Base-by-base conservation (phyloP, 2,888 invertebrate genomes). In the Ditula angustiorana region DNA sequence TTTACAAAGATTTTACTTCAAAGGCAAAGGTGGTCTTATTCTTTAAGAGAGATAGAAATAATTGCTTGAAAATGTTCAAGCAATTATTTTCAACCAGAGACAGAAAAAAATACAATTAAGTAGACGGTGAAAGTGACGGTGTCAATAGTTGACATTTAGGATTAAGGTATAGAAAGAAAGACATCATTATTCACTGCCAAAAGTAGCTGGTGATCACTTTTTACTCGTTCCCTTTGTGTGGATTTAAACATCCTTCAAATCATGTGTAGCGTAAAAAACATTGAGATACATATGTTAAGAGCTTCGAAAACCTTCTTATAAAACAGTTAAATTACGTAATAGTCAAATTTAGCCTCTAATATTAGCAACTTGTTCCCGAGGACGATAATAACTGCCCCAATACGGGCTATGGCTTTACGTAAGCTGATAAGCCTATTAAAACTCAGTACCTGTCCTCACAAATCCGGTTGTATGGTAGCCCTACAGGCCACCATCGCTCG, bases 401-500 rank as follows among this genome's bases (percentile, higher is more conserved):
- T 10, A 1, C 5, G 2, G 2, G 10, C 19, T 19, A 41, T 16
- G 37, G 41, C 19, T 41, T 16, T 41, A 19, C 2, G 10, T n/a
- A 35, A n/a, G 0, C n/a, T 10, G 19, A 19, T 19, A 19, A 41
- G 41, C 19, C 41, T 41, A 19, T 41, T 41, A 41, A 41, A 41
- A 41, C 19, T 19, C 16, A 7, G 19, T 8, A 5, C 1, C 8
- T 19, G 3, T 41, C 41, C 41, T 41, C 41, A 2, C 41, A 19
- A 41, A 0, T 2, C 13, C 13, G 8, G 8, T 19, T 5, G 8
- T 26, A 5, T 50, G 49, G 62, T 30, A 7, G 57, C 49, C 57
- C 41, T 33, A 37, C 26, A 5, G 19, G 55, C 30, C 47, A 35
- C 47, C 28, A 37, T 47, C 35, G 53, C 58, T 75, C 81, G 78